Evolutionary conservation across 1,140 invertebrate species (phyloP).

Genomic region (Brachionus calyciflorus): DNA sequence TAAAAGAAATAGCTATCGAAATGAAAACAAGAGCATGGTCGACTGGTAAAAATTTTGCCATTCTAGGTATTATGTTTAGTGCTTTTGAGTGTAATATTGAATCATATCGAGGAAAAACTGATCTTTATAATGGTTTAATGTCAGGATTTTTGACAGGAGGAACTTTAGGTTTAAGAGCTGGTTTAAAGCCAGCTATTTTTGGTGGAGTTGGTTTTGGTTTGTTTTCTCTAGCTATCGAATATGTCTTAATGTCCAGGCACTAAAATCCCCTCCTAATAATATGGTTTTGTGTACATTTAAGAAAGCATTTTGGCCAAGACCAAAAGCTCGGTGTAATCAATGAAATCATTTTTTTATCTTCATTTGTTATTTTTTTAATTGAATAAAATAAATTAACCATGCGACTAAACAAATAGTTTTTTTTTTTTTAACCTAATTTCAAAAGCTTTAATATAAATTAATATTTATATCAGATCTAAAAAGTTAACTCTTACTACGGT

Average conservation of each 20-base stretch:
- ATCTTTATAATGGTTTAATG: conserved; percentile 48
- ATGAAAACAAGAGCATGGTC: conserved; percentile 84
- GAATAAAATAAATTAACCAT: no score
- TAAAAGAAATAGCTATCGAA: conserved; percentile 66
- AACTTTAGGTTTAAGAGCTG: conserved; percentile 65
- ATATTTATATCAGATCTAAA: no score
- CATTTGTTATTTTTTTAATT: conserved; percentile 5
- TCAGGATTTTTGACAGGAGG: conserved; percentile 47
- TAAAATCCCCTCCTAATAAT: no score
- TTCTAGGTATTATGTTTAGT: conserved; percentile 86
- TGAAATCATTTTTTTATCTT: no score
- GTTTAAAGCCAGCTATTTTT: conserved; percentile 80
- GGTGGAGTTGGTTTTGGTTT: conserved; percentile 89
- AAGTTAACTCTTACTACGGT: no score
- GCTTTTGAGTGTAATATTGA: conserved; percentile 88
- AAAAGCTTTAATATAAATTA: no score
- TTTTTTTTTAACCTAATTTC: no score
- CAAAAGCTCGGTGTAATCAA: not conserved
- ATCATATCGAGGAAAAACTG: conserved; percentile 53
- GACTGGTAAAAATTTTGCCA: conserved; percentile 95
- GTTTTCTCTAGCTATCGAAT: conserved; percentile 87
- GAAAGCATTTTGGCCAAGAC: no score
- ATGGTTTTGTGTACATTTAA: no score
- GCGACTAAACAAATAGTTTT: no score
- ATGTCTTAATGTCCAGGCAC: conserved; percentile 73